Conservation (phyloP, 2,888 invertebrate genomes). For the Xestia xanthographa region DNA sequence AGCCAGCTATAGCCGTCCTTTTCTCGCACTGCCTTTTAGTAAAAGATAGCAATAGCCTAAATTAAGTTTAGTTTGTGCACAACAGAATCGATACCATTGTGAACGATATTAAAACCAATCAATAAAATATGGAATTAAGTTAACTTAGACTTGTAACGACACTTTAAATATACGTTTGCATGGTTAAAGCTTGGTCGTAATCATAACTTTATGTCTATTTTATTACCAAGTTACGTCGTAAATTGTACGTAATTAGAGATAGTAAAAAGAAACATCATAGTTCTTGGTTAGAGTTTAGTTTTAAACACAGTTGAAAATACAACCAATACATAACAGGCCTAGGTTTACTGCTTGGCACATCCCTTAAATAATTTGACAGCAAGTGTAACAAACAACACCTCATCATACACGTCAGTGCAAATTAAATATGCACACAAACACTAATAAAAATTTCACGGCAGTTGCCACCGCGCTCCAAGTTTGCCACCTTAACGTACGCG, state of each 20-base stretch:
- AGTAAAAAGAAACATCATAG: neutral
- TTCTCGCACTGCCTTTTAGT: too few species aligned
- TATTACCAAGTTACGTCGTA: neutral
- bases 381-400: constrained; percentile 40
- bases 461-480: constrained; percentile 41
- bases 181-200: neutral
- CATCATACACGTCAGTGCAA: constrained; percentile 52
- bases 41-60: too few species aligned
- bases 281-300: neutral
- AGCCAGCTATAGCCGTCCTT: too few species aligned
- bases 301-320: too few species aligned
- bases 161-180: neutral
- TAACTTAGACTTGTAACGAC: neutral
- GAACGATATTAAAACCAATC: constrained; percentile 4
- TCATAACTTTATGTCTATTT: neutral
- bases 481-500: constrained; percentile 44
- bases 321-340: neutral
- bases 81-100: too few species aligned
- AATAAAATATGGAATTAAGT: constrained; percentile 17
- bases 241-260: neutral
- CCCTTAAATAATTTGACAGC: constrained; percentile 47
- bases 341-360: neutral
- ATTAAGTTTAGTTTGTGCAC: too few species aligned
- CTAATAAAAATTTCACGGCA: constrained; percentile 50
- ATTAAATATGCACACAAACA: constrained; percentile 44